Percentiles rank a stretch among this genome's conserved stretches.
phyloP scores from a whole-genome alignment of 2,888 invertebrate species.

The Aromia moschata region DNA sequence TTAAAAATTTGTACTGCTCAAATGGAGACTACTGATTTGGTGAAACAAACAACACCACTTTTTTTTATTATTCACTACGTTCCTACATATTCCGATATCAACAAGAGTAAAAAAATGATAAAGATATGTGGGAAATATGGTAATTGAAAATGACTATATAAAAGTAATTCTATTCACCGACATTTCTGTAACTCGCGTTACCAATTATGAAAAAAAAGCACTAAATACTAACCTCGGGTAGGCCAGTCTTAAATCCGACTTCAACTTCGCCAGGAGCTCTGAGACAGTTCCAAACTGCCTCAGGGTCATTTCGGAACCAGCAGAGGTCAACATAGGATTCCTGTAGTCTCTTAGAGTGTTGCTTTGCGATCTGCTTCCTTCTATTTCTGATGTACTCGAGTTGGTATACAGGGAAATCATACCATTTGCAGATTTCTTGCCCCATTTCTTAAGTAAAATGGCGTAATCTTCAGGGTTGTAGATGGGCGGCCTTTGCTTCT shows the following conservation, averaged over 20 bases:
- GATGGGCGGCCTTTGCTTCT: slow-evolving; percentile 86
- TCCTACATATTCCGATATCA: too few species aligned
- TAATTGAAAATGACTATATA: too few species aligned
- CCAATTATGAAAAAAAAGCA: too few species aligned
- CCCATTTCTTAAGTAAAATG: slow-evolving; percentile 82
- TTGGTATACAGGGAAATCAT: slow-evolving; percentile 54
- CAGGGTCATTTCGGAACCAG: slow-evolving; percentile 85
- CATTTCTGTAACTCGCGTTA: too few species aligned
- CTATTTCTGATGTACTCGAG: slow-evolving; percentile 50
- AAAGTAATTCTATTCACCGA: too few species aligned
- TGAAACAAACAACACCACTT: too few species aligned
- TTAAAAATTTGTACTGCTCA: too few species aligned
- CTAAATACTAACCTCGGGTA: slow-evolving; percentile 86
- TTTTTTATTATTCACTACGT: too few species aligned
- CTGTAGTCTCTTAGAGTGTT: slow-evolving; percentile 63
- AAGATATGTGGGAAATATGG: too few species aligned
- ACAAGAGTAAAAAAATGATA: too few species aligned
- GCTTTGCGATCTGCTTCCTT: slow-evolving; percentile 49
- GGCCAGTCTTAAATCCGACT: slow-evolving; percentile 85
- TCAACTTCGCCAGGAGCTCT: slow-evolving; percentile 85
- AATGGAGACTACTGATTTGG: too few species aligned
- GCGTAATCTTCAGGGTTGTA: slow-evolving; percentile 93
- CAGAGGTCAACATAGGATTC: slow-evolving; percentile 74
- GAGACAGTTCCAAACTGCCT: slow-evolving; percentile 88
- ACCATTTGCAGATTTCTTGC: slow-evolving; percentile 68